Percentiles rank a stretch among this genome's conserved stretches.
Conservation (phyloP, 2,113 vertebrate species). For the Geococcyx californianus region DNA sequence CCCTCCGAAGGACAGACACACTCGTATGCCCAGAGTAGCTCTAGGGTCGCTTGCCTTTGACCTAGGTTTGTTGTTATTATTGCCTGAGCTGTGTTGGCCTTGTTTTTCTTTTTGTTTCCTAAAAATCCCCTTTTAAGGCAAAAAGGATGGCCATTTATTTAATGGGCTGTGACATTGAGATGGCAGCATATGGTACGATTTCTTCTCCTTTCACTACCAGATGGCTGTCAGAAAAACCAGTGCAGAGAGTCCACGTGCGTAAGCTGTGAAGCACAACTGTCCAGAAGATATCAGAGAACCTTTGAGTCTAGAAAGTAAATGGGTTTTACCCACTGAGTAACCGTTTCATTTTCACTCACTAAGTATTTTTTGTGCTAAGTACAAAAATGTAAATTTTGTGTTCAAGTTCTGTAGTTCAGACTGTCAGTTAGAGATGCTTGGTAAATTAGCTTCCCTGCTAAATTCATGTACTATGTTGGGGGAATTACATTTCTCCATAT, state of each 20-base stretch:
- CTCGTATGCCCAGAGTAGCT: neutral
- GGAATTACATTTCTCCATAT: conserved; percentile 24
- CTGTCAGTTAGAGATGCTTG: neutral
- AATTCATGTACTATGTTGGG: neutral
- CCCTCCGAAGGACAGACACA: neutral
- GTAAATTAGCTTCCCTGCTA: conserved; percentile 3
- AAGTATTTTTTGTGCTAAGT: neutral
- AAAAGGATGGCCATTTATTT: neutral
- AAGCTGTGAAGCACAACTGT: neutral
- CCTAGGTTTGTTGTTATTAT: conserved; percentile 35
- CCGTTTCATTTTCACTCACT: neutral
- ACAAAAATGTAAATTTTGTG: neutral
- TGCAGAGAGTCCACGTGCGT: neutral
- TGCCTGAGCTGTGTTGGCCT: neutral
- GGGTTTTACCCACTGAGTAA: neutral
- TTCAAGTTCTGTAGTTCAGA: neutral
- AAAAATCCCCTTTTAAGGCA: neutral
- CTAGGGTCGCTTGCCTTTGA: conserved; percentile 16
- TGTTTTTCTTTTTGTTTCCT: conserved; percentile 40
- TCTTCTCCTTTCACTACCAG: neutral
- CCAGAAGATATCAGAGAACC: neutral
- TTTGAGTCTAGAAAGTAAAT: neutral
- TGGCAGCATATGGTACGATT: conserved; percentile 2
- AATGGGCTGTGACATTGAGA: neutral
- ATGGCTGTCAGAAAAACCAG: neutral